A percentile compares a stretch with the other conserved stretches of the same genome.
Evolutionary conservation across 2,888 invertebrate species (phyloP).

Genomic region (Drosophila ezoana): DNA sequence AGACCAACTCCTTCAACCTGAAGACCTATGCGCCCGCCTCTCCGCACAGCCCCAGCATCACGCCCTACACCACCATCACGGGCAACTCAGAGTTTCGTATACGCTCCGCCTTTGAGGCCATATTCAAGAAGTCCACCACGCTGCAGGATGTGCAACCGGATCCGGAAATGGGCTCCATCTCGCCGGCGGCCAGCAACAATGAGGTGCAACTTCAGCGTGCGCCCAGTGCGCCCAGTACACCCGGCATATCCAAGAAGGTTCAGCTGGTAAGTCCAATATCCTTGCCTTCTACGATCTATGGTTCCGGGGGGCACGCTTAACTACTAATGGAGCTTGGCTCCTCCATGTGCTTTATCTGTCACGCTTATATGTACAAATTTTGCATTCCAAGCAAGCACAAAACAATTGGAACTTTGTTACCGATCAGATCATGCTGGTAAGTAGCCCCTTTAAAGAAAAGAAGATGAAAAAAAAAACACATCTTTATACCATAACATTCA

Average conservation of each 20-base stretch:
- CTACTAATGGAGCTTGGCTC: conserved; percentile 16
- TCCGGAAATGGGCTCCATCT: conserved; percentile 87
- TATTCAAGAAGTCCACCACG: conserved; percentile 94
- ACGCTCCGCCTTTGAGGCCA: conserved; percentile 94
- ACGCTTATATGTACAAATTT: conserved; percentile 27
- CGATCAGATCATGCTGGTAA: conserved; percentile 72
- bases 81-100: conserved; percentile 95
- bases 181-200: conserved; percentile 83
- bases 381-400: conserved; percentile 77
- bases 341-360: conserved; percentile 23
- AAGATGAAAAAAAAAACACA: not conserved
- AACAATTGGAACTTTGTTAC: conserved; percentile 77
- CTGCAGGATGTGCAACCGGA: conserved; percentile 93
- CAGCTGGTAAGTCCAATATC: conserved; percentile 89
- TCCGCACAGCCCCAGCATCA: conserved; percentile 87
- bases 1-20: conserved; percentile 95
- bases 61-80: conserved; percentile 93
- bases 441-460: conserved; percentile 25
- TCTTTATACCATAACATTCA: conserved; percentile 10
- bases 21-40: conserved; percentile 87
- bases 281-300: not conserved
- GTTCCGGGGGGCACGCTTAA: conserved; percentile 5
- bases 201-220: conserved; percentile 82
- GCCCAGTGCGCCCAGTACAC: conserved; percentile 86
- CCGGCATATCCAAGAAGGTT: conserved; percentile 93